Evolutionary conservation across 2,888 invertebrate species (phyloP).

Genomic region (Heliconius aoede): DNA sequence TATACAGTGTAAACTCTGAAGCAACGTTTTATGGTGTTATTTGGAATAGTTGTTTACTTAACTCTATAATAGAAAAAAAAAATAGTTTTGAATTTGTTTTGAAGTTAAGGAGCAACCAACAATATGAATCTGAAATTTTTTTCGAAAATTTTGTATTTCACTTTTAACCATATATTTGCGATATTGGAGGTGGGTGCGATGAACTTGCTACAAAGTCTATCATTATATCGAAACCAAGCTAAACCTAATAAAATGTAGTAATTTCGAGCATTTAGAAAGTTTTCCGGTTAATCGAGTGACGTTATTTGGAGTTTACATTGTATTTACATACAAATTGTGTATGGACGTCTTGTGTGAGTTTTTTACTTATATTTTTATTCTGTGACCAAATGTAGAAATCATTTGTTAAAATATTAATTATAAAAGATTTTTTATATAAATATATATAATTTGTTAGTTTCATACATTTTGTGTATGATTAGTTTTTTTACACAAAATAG

Average conservation of each 20-base stretch:
- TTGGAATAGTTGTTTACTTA: too few relatives aligned
- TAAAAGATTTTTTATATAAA: conserved; percentile 16
- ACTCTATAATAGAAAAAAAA: not conserved
- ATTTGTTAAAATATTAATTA: conserved; percentile 11
- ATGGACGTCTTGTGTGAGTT: not conserved
- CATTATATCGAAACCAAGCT: too few relatives aligned
- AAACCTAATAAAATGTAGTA: too few relatives aligned
- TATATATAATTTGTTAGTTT: conserved; percentile 13
- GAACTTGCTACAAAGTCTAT: too few relatives aligned
- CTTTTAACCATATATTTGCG: too few relatives aligned
- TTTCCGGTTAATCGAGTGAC: not conserved
- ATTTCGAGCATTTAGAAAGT: not conserved
- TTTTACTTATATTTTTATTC: conserved; percentile 20
- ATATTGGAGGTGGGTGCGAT: too few relatives aligned
- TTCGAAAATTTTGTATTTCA: too few relatives aligned
- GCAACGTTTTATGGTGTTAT: not conserved
- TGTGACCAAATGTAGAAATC: conserved; percentile 24
- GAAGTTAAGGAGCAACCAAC: not conserved
- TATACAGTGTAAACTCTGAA: not conserved
- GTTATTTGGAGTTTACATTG: conserved; percentile 3
- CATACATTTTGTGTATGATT: conserved; percentile 18
- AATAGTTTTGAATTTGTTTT: not conserved
- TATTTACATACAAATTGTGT: not conserved
- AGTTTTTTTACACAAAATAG: conserved; percentile 13
- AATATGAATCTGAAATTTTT: too few relatives aligned